Evolutionary conservation across 1,140 invertebrate genomes (phyloP).

Genomic region (Drosophila chauvacae): DNA sequence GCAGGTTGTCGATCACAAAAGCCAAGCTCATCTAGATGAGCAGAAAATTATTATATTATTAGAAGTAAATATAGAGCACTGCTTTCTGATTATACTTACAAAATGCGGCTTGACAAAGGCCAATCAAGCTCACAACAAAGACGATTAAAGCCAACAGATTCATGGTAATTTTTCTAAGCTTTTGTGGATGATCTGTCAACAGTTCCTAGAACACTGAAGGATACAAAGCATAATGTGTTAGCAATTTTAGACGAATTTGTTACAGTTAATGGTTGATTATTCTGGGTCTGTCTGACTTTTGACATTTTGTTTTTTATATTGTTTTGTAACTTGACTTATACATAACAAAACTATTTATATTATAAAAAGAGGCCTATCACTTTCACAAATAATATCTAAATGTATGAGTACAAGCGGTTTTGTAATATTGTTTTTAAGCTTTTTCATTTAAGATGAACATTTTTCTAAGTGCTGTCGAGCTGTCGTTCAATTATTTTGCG

Average conservation of each 20-base stretch:
- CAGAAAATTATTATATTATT: too few relatives aligned
- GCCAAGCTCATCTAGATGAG: too few relatives aligned
- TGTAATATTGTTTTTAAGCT: too few relatives aligned
- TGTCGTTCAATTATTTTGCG: conserved; percentile 81
- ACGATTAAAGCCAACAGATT: neutral
- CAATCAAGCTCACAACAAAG: neutral
- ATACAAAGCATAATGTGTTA: neutral
- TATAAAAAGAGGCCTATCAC: too few relatives aligned
- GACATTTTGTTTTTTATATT: too few relatives aligned
- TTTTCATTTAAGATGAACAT: neutral
- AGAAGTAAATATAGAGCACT: neutral
- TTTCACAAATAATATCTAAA: too few relatives aligned
- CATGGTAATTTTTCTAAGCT: neutral
- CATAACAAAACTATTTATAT: too few relatives aligned
- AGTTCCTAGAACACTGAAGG: neutral
- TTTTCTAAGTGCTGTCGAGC: conserved; percentile 22
- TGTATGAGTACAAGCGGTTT: too few relatives aligned
- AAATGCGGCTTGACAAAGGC: neutral
- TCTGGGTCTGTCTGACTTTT: neutral
- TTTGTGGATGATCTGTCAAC: neutral
- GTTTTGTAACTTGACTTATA: too few relatives aligned
- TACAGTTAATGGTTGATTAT: neutral
- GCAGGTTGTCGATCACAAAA: too few relatives aligned
- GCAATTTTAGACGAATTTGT: neutral
- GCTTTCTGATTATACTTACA: neutral